Conservation (phyloP, 1,140 invertebrate species). For the Helicoverpa zea region DNA sequence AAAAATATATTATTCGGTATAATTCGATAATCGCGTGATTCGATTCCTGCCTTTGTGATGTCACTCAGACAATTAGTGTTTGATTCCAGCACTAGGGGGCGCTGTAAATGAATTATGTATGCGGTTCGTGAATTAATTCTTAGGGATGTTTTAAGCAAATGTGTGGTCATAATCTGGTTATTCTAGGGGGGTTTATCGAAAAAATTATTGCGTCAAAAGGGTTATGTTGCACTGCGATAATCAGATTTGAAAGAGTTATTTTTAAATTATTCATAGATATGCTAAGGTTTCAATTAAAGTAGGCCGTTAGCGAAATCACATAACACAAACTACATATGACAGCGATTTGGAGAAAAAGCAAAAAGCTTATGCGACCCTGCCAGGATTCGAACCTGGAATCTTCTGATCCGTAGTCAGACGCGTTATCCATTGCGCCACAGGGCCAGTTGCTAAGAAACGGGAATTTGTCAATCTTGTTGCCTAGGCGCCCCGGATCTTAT, state of each 20-base stretch:
- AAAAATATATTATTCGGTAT: conserved; percentile 57
- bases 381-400: conserved; percentile 33
- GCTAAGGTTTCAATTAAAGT: too few species aligned
- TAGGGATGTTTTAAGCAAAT: conserved; percentile 22
- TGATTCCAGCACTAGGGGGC: conserved; percentile 51
- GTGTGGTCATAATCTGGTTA: conserved; percentile 21
- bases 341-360: not conserved
- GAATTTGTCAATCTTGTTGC: not conserved
- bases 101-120: conserved; percentile 44
- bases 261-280: too few species aligned
- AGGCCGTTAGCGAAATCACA: too few species aligned
- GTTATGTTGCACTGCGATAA: not conserved
- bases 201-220: not conserved
- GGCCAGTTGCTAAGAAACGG: not conserved
- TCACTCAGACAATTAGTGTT: conserved; percentile 57
- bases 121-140: conserved; percentile 36
- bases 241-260: too few species aligned
- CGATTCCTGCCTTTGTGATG: conserved; percentile 63
- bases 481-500: not conserved
- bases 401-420: conserved; percentile 19
- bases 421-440: conserved; percentile 9
- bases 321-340: too few species aligned
- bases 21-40: conserved; percentile 69
- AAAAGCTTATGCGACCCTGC: not conserved
- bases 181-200: not conserved